phyloP scores from a whole-genome alignment of 2,888 invertebrate genomes.

The Leptopilina myrica region DNA sequence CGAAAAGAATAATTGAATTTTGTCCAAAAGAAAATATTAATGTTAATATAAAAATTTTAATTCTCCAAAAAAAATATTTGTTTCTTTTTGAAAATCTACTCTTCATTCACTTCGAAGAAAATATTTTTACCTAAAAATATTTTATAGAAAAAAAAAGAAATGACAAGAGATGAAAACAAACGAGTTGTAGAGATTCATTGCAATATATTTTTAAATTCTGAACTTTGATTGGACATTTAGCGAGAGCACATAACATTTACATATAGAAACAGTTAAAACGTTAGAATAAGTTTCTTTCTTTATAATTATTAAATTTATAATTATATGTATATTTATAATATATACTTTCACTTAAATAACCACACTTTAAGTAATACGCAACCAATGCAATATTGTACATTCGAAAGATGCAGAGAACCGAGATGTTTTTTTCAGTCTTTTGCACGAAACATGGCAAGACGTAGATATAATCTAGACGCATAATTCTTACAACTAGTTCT shows the following conservation, averaged over 20 bases:
- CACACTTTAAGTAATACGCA: slow-evolving; percentile 62
- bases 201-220: slow-evolving; percentile 65
- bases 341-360: slow-evolving; percentile 59
- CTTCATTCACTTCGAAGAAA: no score
- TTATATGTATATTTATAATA: slow-evolving; percentile 42
- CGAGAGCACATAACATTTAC: slow-evolving; percentile 68
- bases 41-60: no score
- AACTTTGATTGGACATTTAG: slow-evolving; percentile 70
- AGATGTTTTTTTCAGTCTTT: slow-evolving; percentile 62
- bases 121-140: no score
- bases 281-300: slow-evolving; percentile 66
- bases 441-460: slow-evolving; percentile 52
- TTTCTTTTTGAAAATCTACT: no score
- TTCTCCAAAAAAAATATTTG: no score
- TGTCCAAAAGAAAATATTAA: no score
- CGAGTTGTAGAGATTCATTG: slow-evolving; percentile 63
- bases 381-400: slow-evolving; percentile 61
- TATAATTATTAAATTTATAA: slow-evolving; percentile 56
- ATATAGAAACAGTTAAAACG: slow-evolving; percentile 70
- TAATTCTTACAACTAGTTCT: slow-evolving; percentile 37
- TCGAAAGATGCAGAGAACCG: slow-evolving; percentile 66
- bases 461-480: slow-evolving; percentile 25
- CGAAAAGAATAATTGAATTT: no score
- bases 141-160: not conserved
- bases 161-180: not conserved